Conservation (phyloP, 2,797 vertebrate genomes). For the Bufotes viridis region DNA sequence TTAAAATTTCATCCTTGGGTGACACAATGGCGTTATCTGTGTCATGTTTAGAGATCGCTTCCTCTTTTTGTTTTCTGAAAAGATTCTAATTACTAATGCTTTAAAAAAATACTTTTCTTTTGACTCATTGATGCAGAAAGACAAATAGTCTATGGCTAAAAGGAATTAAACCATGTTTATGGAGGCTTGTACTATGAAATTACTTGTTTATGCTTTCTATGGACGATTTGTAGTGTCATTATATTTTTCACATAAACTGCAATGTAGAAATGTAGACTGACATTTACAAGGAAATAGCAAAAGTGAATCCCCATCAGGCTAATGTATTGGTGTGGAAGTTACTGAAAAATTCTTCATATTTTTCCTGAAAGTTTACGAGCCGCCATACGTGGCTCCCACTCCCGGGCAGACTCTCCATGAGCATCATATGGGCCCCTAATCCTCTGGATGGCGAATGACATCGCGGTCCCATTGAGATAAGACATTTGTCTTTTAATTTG, state of each 20-base stretch:
- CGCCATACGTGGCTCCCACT: too few species aligned
- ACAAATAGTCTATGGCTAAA: conserved; percentile 77
- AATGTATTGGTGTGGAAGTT: not conserved
- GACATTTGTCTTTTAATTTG: too few species aligned
- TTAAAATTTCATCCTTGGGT: conserved; percentile 74
- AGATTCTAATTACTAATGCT: conserved; percentile 77
- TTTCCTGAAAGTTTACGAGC: not conserved
- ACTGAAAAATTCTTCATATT: not conserved
- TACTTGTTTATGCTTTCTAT: conserved; percentile 73
- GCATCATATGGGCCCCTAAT: too few species aligned
- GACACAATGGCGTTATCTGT: conserved; percentile 66
- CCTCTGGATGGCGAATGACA: too few species aligned
- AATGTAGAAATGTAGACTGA: conserved; percentile 15
- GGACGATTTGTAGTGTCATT: conserved; percentile 69
- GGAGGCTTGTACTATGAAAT: conserved; percentile 76
- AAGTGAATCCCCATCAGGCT: conserved; percentile 6
- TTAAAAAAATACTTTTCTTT: conserved; percentile 77
- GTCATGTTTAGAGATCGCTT: conserved; percentile 70
- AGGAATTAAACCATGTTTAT: conserved; percentile 77
- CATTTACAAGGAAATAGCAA: conserved; percentile 53
- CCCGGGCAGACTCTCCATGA: too few species aligned
- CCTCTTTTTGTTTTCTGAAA: conserved; percentile 69
- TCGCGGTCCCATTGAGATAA: too few species aligned
- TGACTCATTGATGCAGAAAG: conserved; percentile 74
- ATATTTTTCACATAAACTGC: conserved; percentile 57